A percentile compares a stretch with the other conserved stretches of the same genome.
Evolutionary conservation across 92 coral and sea anemone species (phyloP).

Genomic region (Epizoanthus fatuus): DNA sequence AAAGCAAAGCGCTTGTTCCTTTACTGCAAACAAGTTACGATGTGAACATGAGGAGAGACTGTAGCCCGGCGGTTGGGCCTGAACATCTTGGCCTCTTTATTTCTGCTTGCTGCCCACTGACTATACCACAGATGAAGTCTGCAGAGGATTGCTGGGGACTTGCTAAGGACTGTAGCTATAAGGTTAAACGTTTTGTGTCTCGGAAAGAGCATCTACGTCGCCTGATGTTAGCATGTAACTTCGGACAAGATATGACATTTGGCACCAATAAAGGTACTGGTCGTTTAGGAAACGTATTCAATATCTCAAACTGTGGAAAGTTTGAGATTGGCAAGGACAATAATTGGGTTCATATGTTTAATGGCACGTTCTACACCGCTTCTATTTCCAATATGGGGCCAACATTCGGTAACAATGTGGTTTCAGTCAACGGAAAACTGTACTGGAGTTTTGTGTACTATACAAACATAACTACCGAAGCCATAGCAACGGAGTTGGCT

Average conservation of each 20-base stretch:
- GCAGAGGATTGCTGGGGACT: slow-evolving; percentile 6
- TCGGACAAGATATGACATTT: neutral
- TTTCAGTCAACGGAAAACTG: slow-evolving; percentile 8
- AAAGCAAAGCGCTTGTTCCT: neutral
- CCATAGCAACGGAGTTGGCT: slow-evolving; percentile 1
- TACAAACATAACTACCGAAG: neutral
- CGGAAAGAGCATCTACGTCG: neutral
- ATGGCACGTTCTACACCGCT: neutral
- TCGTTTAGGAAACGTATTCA: neutral
- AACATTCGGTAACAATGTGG: neutral
- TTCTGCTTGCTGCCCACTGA: slow-evolving; percentile 19
- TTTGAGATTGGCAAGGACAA: neutral
- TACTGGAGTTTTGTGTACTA: slow-evolving; percentile 10
- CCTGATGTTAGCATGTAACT: neutral
- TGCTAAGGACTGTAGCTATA: neutral
- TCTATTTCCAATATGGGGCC: neutral
- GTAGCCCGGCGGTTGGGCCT: slow-evolving; percentile 34
- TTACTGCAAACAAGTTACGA: slow-evolving; percentile 25
- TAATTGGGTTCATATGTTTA: neutral
- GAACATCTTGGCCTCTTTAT: slow-evolving; percentile 35
- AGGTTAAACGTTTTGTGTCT: neutral
- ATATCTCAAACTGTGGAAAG: neutral
- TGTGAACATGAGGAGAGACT: slow-evolving; percentile 37
- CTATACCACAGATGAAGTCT: neutral
- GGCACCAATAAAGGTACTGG: neutral